Evolutionary conservation across 2,888 invertebrate species (phyloP).

Genomic region (Drosophila heteroneura): DNA sequence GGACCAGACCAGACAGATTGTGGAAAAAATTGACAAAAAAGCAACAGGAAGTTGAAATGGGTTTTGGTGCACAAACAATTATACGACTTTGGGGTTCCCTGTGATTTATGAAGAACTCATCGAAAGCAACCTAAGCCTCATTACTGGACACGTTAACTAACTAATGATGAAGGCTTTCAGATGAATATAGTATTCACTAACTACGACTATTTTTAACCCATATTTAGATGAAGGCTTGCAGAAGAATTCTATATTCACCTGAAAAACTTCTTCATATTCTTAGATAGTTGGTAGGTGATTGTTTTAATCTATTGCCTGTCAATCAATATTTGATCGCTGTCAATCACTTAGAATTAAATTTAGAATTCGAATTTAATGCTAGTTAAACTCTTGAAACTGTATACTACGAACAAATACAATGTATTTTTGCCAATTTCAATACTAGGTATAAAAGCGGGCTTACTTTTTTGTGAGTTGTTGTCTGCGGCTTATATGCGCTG

Average conservation of each 20-base stretch:
- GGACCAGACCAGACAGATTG: conserved; percentile 6
- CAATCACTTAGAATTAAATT: background rate
- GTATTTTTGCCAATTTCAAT: background rate
- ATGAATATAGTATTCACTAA: background rate
- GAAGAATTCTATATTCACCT: background rate
- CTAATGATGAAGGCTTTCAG: background rate
- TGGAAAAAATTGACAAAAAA: conserved; percentile 2
- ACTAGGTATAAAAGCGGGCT: background rate
- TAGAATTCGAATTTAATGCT: background rate
- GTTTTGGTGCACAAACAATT: background rate
- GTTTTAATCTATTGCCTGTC: background rate
- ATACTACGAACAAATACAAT: background rate
- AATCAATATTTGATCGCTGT: background rate
- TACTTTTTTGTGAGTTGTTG: conserved; percentile 16
- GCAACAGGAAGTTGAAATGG: background rate
- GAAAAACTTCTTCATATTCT: background rate
- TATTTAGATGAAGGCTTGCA: background rate
- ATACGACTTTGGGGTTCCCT: background rate
- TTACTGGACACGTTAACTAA: background rate
- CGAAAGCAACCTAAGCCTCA: background rate
- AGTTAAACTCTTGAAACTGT: background rate
- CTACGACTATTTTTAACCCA: background rate
- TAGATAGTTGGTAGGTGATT: background rate
- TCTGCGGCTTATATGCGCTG: conserved; percentile 40
- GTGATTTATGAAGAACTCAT: background rate